Conservation (phyloP, 1,140 invertebrate genomes). For the Cydia splendana region DNA sequence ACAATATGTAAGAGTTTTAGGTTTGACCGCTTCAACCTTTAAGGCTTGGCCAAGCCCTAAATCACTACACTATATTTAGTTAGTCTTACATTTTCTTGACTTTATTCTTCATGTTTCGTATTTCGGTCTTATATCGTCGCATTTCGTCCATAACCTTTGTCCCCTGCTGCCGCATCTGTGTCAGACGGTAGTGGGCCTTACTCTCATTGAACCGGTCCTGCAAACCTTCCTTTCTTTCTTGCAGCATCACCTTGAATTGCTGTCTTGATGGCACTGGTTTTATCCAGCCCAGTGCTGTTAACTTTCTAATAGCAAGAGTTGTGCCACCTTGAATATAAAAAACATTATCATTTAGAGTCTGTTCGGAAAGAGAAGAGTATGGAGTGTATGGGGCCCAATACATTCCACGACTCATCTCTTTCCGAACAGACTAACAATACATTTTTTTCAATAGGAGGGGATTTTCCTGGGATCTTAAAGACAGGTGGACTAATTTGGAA, state of each 20-base stretch:
- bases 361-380: too few relatives aligned
- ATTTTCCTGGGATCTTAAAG: too few relatives aligned
- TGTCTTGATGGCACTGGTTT: constrained; percentile 83
- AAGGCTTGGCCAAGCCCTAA: not conserved
- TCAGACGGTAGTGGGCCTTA: constrained; percentile 69
- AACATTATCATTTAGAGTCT: not conserved
- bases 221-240: constrained; percentile 80
- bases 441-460: too few relatives aligned
- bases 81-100: constrained; percentile 59
- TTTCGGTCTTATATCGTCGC: constrained; percentile 76
- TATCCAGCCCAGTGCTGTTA: constrained; percentile 85
- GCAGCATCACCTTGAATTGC: constrained; percentile 82
- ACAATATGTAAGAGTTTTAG: not conserved
- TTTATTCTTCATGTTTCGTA: constrained; percentile 75
- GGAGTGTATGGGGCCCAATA: too few relatives aligned
- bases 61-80: constrained; percentile 33
- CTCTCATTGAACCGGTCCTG: constrained; percentile 77
- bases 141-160: constrained; percentile 78
- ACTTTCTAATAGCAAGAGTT: constrained; percentile 85
- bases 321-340: constrained; percentile 80
- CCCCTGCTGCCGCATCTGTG: constrained; percentile 65
- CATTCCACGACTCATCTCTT: too few relatives aligned
- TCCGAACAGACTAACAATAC: too few relatives aligned
- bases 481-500: too few relatives aligned
- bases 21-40: not conserved